Evolutionary conservation across 37 sponge, comb jelly and placozoan species (phyloP), one percentile per base, ranked within the genome.

Genomic region (Halichondria panicea): DNA sequence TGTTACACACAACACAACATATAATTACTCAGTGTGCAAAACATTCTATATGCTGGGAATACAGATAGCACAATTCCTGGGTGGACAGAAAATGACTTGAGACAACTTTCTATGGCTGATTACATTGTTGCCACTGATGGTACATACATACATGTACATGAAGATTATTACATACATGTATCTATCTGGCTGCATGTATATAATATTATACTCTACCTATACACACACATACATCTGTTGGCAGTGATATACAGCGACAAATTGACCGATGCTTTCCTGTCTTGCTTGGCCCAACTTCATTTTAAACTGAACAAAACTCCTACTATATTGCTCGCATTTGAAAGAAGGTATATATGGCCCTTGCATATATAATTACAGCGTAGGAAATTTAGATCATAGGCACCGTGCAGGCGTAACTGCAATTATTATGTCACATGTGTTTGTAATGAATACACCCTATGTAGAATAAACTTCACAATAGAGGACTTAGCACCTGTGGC

Each of bases 211-310:
- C n/a, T n/a, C n/a, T n/a, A n/a, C n/a, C n/a, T n/a, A n/a, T n/a
- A n/a, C n/a, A n/a, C n/a, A n/a, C n/a, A n/a, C 39, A 25, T 48
- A 1, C 55, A 8, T 40, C 11, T 43, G 21, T 32, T 2, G 61
- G 39, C 35, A 83, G 84, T 76, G 48, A 56, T 83, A 12, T 83
- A 83, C 76, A 77, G 76, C 34, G 62, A 83, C 50, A 12, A 36
- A 3, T 34, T 83, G 12, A 83, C 84, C 21, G 76, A 76, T 68
- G 70, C 77, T n/a, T 83, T 83, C 76, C 60, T 83, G 40, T 48
- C 34, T 7, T 73, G 75, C 40, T 71, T 83, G 36, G 68, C 44
- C 13, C 13, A 58, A 3, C 62, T 75, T 18, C 31, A 32, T 36
- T 25, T 63, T 30, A 13, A 41, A 0, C 3, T 83, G 36, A 48